These are phyloP conservation scores for Conger conger DNA, from an alignment of 2,113 vertebrate genomes.

Conservation along the genomic window DNA sequence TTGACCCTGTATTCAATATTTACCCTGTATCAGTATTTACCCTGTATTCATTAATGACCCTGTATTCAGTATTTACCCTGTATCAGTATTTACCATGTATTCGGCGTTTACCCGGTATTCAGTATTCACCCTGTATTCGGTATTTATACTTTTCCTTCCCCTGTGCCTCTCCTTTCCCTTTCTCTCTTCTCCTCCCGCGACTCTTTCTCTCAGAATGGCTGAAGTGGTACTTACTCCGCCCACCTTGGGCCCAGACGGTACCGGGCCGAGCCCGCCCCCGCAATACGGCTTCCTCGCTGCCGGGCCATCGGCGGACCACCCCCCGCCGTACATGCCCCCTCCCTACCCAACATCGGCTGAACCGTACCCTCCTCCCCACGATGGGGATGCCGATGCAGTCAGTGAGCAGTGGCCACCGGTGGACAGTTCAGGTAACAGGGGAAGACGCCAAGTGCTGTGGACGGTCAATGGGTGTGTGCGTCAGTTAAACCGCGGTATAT, in stretches of 20 bases:
- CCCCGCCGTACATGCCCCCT: conserved; percentile 42
- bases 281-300: conserved; percentile 25
- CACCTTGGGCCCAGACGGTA: not conserved
- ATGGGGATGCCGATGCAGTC: conserved; percentile 28
- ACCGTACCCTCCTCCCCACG: conserved; percentile 9
- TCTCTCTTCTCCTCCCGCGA: not conserved
- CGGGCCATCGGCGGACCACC: not conserved
- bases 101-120: no score
- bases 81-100: no score
- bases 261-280: not conserved
- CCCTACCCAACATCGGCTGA: conserved; percentile 37
- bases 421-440: not conserved
- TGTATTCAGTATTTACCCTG: no score
- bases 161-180: not conserved
- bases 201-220: conserved; percentile 48
- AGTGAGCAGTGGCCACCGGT: not conserved
- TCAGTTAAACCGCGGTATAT: no score
- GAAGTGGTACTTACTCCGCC: not conserved
- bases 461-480: no score
- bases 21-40: no score
- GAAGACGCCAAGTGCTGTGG: no score
- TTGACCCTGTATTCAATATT: no score
- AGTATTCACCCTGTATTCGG: no score
- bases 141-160: not conserved
- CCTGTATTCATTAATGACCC: no score